These are phyloP conservation scores for Allophyes oxyacanthae DNA, from an alignment of 2,888 invertebrate species.

Conservation along the genomic window DNA sequence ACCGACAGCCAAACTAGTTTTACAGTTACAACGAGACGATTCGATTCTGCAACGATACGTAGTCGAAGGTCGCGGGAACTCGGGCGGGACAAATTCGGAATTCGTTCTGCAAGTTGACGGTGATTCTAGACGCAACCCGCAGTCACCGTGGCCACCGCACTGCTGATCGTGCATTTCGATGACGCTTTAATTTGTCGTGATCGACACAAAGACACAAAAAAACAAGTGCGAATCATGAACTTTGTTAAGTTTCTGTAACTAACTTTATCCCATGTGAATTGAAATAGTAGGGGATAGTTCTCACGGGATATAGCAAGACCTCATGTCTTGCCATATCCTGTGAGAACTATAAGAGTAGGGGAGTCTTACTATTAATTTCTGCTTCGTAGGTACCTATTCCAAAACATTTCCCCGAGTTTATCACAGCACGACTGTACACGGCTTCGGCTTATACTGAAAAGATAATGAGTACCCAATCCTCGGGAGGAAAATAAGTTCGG, in stretches of 20 bases:
- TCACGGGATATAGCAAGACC: too few relatives aligned
- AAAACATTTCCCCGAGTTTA: constrained; percentile 44
- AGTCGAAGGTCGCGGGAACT: constrained; percentile 82
- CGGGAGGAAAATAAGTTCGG: constrained; percentile 10
- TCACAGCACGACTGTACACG: constrained; percentile 32
- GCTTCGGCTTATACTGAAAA: constrained; percentile 27
- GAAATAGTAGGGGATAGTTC: too few relatives aligned
- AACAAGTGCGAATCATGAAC: background rate
- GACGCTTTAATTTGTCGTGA: constrained; percentile 52
- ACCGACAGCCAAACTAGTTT: constrained; percentile 82
- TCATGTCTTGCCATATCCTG: background rate
- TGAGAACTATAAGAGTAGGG: constrained; percentile 36
- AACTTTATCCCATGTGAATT: constrained; percentile 23
- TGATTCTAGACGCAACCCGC: constrained; percentile 37
- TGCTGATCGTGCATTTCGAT: constrained; percentile 40
- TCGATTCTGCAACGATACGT: constrained; percentile 80
- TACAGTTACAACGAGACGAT: constrained; percentile 81
- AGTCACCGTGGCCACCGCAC: constrained; percentile 37
- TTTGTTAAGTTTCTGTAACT: constrained; percentile 5
- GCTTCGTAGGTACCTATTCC: constrained; percentile 44
- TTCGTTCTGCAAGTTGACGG: constrained; percentile 71
- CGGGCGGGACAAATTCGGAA: constrained; percentile 77
- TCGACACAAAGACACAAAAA: constrained; percentile 33
- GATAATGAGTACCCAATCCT: constrained; percentile 24
- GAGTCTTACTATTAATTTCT: constrained; percentile 24